Evolutionary conservation across 2,888 invertebrate species (phyloP).

Genomic region (Amphipoea oculea): DNA sequence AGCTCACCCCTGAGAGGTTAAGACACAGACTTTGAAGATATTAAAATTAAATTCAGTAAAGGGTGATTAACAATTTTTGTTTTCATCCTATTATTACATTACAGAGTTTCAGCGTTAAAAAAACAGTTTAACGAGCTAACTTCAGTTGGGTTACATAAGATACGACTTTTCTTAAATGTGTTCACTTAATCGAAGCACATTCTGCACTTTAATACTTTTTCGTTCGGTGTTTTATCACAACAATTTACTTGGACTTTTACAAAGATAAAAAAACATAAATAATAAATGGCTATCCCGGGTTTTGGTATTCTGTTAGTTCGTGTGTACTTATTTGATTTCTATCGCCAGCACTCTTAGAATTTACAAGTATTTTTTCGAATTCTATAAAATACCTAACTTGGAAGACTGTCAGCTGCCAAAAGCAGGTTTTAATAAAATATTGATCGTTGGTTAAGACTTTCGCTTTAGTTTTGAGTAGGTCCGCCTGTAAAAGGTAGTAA

Average conservation of each 20-base stretch:
- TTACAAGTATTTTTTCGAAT: background rate
- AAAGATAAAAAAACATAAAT: constrained; percentile 4
- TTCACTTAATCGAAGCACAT: background rate
- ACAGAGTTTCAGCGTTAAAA: background rate
- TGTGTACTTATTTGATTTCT: constrained; percentile 14
- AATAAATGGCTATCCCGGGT: background rate
- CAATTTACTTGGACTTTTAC: background rate
- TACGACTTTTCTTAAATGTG: background rate
- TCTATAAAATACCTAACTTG: background rate
- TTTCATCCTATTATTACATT: background rate
- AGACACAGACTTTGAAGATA: background rate
- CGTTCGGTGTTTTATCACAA: background rate
- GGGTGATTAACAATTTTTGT: background rate
- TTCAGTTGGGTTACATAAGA: background rate
- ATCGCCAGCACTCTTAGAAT: background rate
- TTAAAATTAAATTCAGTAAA: background rate
- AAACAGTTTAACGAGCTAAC: too few species aligned
- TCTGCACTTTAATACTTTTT: background rate
- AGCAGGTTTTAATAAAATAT: constrained; percentile 1
- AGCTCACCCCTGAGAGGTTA: background rate
- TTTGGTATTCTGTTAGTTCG: constrained; percentile 30
- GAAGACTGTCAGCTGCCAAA: background rate
- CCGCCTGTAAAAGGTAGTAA: background rate
- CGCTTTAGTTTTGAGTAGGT: background rate
- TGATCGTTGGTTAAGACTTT: background rate